A percentile compares a stretch with the other conserved stretches of the same genome.
These are phyloP conservation scores for Leucoraja erinaceus DNA, from an alignment of 2,113 vertebrate species.

Conservation along the genomic window DNA sequence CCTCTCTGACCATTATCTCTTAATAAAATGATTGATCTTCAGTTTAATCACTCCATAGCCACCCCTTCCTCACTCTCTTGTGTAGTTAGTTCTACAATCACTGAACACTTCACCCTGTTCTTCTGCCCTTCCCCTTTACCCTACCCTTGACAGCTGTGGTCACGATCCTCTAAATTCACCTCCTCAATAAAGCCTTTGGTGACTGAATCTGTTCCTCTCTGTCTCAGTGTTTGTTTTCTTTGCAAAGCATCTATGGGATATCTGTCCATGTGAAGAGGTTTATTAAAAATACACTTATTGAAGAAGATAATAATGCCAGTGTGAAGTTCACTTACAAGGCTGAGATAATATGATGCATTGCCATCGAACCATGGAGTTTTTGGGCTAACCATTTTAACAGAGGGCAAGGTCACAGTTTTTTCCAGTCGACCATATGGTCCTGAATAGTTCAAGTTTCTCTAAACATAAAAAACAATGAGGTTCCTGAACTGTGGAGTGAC, in stretches of 20 bases:
- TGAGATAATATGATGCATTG: neutral
- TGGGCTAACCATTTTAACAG: neutral
- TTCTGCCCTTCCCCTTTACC: neutral
- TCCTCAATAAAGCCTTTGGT: neutral
- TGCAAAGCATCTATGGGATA: neutral
- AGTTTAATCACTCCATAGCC: neutral
- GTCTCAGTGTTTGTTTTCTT: neutral
- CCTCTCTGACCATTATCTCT: neutral
- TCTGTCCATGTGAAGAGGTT: neutral
- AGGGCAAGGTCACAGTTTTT: neutral
- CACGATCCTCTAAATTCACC: neutral
- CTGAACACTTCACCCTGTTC: neutral
- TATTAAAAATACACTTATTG: neutral
- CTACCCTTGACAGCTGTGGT: neutral
- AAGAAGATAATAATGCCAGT: neutral
- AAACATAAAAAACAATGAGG: neutral
- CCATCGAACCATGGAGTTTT: neutral
- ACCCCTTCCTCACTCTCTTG: neutral
- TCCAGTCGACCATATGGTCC: neutral
- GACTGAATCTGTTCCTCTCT: neutral
- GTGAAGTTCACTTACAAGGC: neutral
- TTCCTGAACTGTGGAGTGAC: neutral
- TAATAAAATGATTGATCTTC: neutral
- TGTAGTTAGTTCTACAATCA: neutral
- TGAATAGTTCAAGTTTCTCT: neutral